A percentile compares a stretch with the other conserved stretches of the same genome.
Evolutionary conservation across 37 sponge, comb jelly and placozoan genomes (phyloP).

Genomic region (Beroe forskalii): DNA sequence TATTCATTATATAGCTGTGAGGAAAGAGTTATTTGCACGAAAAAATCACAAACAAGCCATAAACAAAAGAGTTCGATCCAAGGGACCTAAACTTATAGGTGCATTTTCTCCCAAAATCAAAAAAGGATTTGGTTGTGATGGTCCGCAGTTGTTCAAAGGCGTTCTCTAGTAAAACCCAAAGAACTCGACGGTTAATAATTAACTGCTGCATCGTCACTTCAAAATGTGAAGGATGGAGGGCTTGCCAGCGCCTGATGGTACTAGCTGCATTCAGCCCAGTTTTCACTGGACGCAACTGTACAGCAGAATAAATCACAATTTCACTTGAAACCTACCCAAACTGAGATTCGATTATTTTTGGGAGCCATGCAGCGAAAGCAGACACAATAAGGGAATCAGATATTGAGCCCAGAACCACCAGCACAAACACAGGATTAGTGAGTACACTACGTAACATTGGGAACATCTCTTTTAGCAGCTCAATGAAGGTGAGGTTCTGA

Average conservation of each 20-base stretch:
- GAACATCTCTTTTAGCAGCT: constrained; percentile 53
- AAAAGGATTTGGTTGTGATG: too few relatives aligned
- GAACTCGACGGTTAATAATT: too few relatives aligned
- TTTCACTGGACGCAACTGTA: not conserved
- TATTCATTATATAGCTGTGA: too few relatives aligned
- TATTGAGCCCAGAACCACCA: constrained; percentile 66
- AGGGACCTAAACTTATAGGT: too few relatives aligned
- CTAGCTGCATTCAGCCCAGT: not conserved
- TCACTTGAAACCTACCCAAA: constrained; percentile 52
- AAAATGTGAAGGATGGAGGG: too few relatives aligned
- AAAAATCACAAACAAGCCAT: too few relatives aligned
- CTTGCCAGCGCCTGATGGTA: too few relatives aligned
- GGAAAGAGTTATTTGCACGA: not conserved
- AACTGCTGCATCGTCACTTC: too few relatives aligned
- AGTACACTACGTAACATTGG: constrained; percentile 15
- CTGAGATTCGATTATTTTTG: constrained; percentile 77
- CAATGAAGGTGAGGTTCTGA: constrained; percentile 18
- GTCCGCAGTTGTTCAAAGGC: too few relatives aligned
- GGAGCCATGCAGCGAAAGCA: constrained; percentile 75
- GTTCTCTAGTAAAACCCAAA: too few relatives aligned
- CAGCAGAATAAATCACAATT: not conserved
- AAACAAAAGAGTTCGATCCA: too few relatives aligned
- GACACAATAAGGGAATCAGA: constrained; percentile 64
- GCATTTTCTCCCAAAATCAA: too few relatives aligned
- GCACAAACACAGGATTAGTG: constrained; percentile 69